Conservation (phyloP, 2,888 invertebrate species). For the Temnothorax unifasciatus region DNA sequence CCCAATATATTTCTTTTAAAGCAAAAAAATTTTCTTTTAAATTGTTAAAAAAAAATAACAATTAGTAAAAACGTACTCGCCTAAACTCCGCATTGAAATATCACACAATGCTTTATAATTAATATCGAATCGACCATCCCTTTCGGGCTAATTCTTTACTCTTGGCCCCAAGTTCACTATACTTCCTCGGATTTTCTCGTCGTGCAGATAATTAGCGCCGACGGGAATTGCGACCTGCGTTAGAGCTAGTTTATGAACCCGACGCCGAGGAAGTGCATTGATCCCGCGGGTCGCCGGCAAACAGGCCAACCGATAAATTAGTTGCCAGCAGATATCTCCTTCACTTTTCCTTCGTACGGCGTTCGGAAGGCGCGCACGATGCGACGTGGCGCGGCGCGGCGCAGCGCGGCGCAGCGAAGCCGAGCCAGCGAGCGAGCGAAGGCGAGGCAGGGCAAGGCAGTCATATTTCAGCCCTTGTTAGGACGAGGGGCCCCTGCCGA, state of each 20-base stretch:
- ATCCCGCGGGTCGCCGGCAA: constrained; percentile 67
- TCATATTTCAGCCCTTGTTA: constrained; percentile 85
- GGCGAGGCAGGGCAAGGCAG: constrained; percentile 80
- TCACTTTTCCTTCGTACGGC: constrained; percentile 73
- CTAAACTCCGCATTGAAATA: not conserved
- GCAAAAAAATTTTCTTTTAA: not conserved
- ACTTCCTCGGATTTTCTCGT: not conserved
- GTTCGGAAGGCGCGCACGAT: constrained; percentile 70
- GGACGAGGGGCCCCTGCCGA: constrained; percentile 82
- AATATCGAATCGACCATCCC: not conserved
- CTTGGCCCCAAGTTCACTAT: not conserved
- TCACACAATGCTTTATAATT: not conserved
- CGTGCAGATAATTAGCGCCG: constrained; percentile 24
- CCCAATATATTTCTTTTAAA: not conserved
- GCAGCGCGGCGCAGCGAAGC: constrained; percentile 50
- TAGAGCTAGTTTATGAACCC: constrained; percentile 54
- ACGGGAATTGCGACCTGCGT: constrained; percentile 47
- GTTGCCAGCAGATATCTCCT: constrained; percentile 76
- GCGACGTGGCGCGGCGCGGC: constrained; percentile 54
- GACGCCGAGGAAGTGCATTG: constrained; percentile 66
- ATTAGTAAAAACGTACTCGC: not conserved
- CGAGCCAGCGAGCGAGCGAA: constrained; percentile 53
- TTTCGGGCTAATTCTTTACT: not conserved
- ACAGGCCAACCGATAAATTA: constrained; percentile 76
- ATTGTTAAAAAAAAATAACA: not conserved